These are phyloP conservation scores for Oxyscelio sp. DNA, from an alignment of 2,888 invertebrate species.

Conservation along the genomic window DNA sequence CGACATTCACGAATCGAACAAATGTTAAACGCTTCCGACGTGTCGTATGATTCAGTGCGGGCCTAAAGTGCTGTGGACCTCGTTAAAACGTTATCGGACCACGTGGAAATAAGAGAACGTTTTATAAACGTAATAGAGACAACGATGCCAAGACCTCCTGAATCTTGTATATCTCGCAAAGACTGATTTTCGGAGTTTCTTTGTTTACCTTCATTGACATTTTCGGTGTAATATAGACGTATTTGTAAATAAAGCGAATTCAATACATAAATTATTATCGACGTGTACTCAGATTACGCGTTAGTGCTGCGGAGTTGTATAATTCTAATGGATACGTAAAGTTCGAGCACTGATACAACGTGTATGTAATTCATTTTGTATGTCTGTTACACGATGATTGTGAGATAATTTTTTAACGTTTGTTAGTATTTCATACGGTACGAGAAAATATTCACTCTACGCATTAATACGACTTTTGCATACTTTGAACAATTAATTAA, in stretches of 20 bases:
- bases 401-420: too few relatives aligned
- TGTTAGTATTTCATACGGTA: too few relatives aligned
- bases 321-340: slow-evolving; percentile 49
- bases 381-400: too few relatives aligned
- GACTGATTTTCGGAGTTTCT: slow-evolving; percentile 73
- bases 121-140: slow-evolving; percentile 49
- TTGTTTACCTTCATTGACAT: slow-evolving; percentile 36
- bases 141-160: slow-evolving; percentile 64
- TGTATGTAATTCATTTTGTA: slow-evolving; percentile 56
- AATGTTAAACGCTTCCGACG: slow-evolving; percentile 14
- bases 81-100: background rate
- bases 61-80: slow-evolving; percentile 31
- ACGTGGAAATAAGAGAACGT: slow-evolving; percentile 5
- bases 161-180: slow-evolving; percentile 65
- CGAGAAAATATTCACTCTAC: too few relatives aligned
- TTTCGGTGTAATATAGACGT: slow-evolving; percentile 69
- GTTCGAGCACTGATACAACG: slow-evolving; percentile 18
- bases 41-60: slow-evolving; percentile 21
- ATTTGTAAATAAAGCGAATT: slow-evolving; percentile 57
- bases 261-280: slow-evolving; percentile 52
- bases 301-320: slow-evolving; percentile 61
- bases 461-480: too few relatives aligned
- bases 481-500: too few relatives aligned
- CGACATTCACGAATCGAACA: background rate
- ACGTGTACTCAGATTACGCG: slow-evolving; percentile 31